Base-by-base conservation (phyloP, 2,113 vertebrate genomes). In the Rhinopomastus cyanomelas region DNA sequence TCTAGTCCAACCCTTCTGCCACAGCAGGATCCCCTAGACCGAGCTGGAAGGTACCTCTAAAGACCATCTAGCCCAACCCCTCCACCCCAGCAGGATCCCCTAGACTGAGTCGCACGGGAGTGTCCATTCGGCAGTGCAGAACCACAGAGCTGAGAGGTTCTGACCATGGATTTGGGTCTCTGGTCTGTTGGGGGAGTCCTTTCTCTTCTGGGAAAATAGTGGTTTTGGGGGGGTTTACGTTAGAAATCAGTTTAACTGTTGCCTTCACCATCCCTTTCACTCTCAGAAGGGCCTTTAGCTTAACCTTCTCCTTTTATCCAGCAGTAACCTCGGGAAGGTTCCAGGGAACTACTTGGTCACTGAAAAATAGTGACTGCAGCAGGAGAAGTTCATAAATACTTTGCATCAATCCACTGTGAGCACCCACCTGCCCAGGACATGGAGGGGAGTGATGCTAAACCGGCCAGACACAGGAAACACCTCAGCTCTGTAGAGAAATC, bases 141-240 rank as follows among this genome's bases (percentile, higher is more conserved):
- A 52, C 7, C 72, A 32, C 15, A 23, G 49, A 30, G 3, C 1
- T 0, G 42, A 32, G 51, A 39, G 22, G 29, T 18, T 36, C 0
- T 13, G 4, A 13, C 3, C 14, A 12, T 6, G 56, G 62, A 4
- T 42, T 49, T 26, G 23, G 30, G 17, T n/a, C 55, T 49, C 53
- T 46, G 23, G 11, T 1, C 21, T 36, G 17, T 22, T 39, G 32
- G 37, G 59, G 34, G 66, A n/a, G 32, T 9, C 51, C 34, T 36
- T 11, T 3, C 14, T 5, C n/a, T 14, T 49, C 39, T 51, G 4
- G 11, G 61, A 66, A n/a, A 39, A 44, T 27, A 48, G 2, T 16
- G 13, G 19, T 61, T 73, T 67, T 34, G 23, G 29, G 21, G 25
- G 14, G 21, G 10, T n/a, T 55, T 48, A 51, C 34, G 10, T 6